phyloP scores from a whole-genome alignment of 2,888 invertebrate genomes.

The Euspilapteryx auroguttella region DNA sequence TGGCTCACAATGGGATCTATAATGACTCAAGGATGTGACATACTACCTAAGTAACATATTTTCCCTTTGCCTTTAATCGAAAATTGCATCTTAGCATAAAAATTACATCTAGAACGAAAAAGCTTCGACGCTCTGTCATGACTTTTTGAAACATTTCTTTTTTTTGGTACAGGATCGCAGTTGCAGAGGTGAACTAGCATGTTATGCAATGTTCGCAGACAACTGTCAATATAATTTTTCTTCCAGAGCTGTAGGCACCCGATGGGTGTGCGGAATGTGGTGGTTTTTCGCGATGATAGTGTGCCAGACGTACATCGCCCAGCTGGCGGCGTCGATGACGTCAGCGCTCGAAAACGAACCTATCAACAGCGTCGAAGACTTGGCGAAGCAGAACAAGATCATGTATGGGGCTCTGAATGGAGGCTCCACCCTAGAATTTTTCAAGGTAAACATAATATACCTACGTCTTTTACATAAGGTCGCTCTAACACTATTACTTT shows the following conservation, averaged over 20 bases:
- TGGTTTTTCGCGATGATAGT: slow-evolving; percentile 94
- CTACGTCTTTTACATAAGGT: background rate
- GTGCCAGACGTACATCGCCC: slow-evolving; percentile 92
- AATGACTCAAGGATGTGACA: slow-evolving; percentile 92
- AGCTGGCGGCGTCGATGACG: slow-evolving; percentile 90
- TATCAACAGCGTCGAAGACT: slow-evolving; percentile 87
- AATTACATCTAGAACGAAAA: too few relatives aligned
- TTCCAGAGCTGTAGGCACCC: slow-evolving; percentile 81
- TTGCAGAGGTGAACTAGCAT: too few relatives aligned
- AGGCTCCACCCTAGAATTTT: slow-evolving; percentile 90
- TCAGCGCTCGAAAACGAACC: slow-evolving; percentile 82
- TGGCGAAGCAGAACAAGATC: slow-evolving; percentile 88
- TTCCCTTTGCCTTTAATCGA: too few relatives aligned
- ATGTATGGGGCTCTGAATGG: slow-evolving; percentile 84
- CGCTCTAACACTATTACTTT: background rate
- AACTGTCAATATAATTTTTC: too few relatives aligned
- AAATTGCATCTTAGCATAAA: too few relatives aligned
- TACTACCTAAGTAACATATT: slow-evolving; percentile 85
- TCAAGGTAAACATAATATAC: slow-evolving; percentile 48
- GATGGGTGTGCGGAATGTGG: slow-evolving; percentile 89
- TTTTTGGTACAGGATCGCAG: too few relatives aligned
- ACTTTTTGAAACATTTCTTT: too few relatives aligned
- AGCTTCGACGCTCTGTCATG: too few relatives aligned
- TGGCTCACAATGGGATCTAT: slow-evolving; percentile 93
- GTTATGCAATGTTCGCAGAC: too few relatives aligned